Base-by-base conservation (phyloP, 2,888 invertebrate genomes). In the Selenia dentaria region DNA sequence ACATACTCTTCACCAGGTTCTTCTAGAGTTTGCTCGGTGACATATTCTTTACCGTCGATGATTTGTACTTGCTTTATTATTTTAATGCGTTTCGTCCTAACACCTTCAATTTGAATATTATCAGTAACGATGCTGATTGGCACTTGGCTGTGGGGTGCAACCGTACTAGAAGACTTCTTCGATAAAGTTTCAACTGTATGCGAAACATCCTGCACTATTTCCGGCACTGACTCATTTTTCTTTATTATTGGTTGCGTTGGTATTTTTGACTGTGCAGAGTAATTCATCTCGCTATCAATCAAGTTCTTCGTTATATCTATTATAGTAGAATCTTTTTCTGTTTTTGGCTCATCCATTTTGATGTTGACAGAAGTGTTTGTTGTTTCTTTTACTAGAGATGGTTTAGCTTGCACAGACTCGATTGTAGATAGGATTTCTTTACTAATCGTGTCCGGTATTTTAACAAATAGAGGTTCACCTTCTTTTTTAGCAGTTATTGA, bases 1-100 rank as follows among this genome's bases (percentile, higher is more conserved):
- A 75, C 27, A 41, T 58, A 79, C 45, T 76, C 74, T 45, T 94
- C 94, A 71, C 72, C 77, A 0, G 96, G 95, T 70, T 96, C 95
- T 74, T 96, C 96, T 25, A 96, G 89, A 5, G 96, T 80, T 79
- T 96, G 95, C 78, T 96, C 96, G 0, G 94, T 94, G 0, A 95
- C 92, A 51, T 94, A 93, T 79, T 96, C 96, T 77, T 95, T 94
- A 0, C 96, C 96, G 71, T 96, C 94, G 44, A 96, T 93, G 1
- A 96, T 93, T 10, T 94, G 93, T 1, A 95, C 92, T 58, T 93
- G 93, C 48, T 94, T 92, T 38, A 96, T 93, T 14, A 96, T 94
- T 70, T 92, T 93, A 1, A 85, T 56, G 4, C 72, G 74, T 68
- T 79, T 85, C 0, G 80, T 79, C 59, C 69, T 80, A 0, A 76